phyloP scores from a whole-genome alignment of 2,113 vertebrate species.

The Heptranchias perlo region DNA sequence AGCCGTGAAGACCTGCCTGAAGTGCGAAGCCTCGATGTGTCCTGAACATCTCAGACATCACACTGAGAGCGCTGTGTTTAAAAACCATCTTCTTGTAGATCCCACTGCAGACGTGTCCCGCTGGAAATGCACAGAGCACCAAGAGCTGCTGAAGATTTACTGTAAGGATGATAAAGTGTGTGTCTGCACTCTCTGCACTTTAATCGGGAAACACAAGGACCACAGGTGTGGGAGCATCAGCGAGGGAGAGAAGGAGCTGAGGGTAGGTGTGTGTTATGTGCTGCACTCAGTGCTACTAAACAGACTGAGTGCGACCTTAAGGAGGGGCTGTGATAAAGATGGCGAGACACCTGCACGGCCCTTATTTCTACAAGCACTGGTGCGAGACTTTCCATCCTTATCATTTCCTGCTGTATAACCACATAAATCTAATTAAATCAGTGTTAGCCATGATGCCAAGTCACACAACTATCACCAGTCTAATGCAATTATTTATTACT shows the following conservation, averaged over 20 bases:
- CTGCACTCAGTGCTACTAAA: not conserved
- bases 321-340: not conserved
- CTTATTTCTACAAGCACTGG: not conserved
- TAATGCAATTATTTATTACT: not conserved
- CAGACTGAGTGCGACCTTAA: not conserved
- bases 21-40: constrained; percentile 70
- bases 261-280: constrained; percentile 8
- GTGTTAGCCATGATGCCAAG: too few species aligned
- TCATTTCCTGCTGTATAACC: not conserved
- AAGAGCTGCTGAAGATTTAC: constrained; percentile 69
- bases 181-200: constrained; percentile 64
- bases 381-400: not conserved
- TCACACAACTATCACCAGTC: not conserved
- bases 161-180: constrained; percentile 59
- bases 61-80: constrained; percentile 60
- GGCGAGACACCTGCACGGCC: not conserved
- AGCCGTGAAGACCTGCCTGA: constrained; percentile 67
- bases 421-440: not conserved
- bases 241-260: constrained; percentile 27
- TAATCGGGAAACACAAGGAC: constrained; percentile 59
- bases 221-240: constrained; percentile 44
- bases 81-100: constrained; percentile 61
- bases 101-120: constrained; percentile 56
- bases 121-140: constrained; percentile 65
- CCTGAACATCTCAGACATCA: constrained; percentile 59